Evolutionary conservation across 2,113 vertebrate genomes (phyloP), one percentile per base, ranked within the genome.

Genomic region (Cephalopterus ornatus): DNA sequence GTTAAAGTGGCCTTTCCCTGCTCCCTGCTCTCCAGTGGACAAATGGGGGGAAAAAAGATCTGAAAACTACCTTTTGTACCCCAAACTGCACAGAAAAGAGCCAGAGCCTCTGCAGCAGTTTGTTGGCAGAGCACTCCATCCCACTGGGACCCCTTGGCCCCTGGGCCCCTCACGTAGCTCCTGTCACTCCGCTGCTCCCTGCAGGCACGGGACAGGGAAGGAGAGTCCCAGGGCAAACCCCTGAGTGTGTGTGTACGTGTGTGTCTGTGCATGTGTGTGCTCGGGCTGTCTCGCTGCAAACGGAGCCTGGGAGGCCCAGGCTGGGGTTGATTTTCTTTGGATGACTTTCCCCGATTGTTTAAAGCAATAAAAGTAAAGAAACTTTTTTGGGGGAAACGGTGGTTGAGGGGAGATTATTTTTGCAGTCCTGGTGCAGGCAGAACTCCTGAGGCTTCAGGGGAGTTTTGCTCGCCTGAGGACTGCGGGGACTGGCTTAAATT

Each of bases 401-500:
- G 76, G 81, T 92, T 78, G 46, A 12, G 5, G 66, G 61, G 89
- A 88, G 91, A 95, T 95, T 88, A n/a, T 88, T 89, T 85, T 85
- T 67, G 87, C 93, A 96, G 94, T 66, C 72, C 37, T 33, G 67
- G 55, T 85, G 85, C 79, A 86, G 67, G 88, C 84, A 53, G 42
- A 89, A 55, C 91, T 95, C 83, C 71, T 55, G 84, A 89, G 88
- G 85, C 71, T 94, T 83, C 26, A 9, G 77, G 83, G 41, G 41
- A 50, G 73, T n/a, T 93, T 91, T 12, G 37, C 73, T 85, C 2
- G 75, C 80, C 89, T 24, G 66, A 79, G 85, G 93, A 95, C 53
- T 63, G 91, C 89, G 92, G 89, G 92, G 88, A 94, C 89, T 96
- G 95, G 92, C 91, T 96, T 84, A 94, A 92, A 97, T 91, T 94